A percentile compares a stretch with the other conserved stretches of the same genome.
phyloP scores from a whole-genome alignment of 2,113 vertebrate species.

The Cisticola juncidis region DNA sequence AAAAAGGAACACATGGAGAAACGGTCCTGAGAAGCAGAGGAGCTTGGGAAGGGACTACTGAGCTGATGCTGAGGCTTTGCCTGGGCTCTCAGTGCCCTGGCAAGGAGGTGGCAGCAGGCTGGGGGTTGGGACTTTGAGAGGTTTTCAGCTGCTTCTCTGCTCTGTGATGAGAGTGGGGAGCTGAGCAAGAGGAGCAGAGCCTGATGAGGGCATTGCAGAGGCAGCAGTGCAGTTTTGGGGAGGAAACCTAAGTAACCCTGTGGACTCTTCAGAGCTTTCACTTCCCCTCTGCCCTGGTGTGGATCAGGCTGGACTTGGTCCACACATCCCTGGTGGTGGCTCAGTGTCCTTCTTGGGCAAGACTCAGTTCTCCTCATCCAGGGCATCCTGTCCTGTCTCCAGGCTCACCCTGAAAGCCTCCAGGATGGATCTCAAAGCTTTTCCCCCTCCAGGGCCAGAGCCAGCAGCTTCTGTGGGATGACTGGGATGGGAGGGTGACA shows the following conservation, averaged over 20 bases:
- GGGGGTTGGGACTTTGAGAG: not conserved
- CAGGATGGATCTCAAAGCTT: not conserved
- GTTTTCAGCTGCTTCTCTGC: not conserved
- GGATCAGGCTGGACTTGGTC: not conserved
- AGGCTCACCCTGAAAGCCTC: not conserved
- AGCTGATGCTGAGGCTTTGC: not conserved
- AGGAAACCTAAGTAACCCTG: not conserved
- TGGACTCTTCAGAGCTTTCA: not conserved
- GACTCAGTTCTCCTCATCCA: not conserved
- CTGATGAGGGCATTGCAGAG: fast-evolving
- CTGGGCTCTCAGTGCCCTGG: not conserved
- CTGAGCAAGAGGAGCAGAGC: not conserved
- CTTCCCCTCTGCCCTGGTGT: fast-evolving
- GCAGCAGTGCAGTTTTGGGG: not conserved
- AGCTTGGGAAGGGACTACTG: not conserved
- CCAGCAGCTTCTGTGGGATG: not conserved
- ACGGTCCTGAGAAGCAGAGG: not conserved
- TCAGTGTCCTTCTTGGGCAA: fast-evolving
- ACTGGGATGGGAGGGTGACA: not conserved
- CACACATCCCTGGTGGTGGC: fast-evolving
- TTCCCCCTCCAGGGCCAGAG: not conserved
- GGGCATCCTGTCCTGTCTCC: not conserved
- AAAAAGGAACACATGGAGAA: not conserved
- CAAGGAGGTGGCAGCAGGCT: not conserved
- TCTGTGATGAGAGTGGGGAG: fast-evolving